These are phyloP conservation scores for Upupa epops DNA, from an alignment of 2,113 vertebrate genomes.

Conservation along the genomic window DNA sequence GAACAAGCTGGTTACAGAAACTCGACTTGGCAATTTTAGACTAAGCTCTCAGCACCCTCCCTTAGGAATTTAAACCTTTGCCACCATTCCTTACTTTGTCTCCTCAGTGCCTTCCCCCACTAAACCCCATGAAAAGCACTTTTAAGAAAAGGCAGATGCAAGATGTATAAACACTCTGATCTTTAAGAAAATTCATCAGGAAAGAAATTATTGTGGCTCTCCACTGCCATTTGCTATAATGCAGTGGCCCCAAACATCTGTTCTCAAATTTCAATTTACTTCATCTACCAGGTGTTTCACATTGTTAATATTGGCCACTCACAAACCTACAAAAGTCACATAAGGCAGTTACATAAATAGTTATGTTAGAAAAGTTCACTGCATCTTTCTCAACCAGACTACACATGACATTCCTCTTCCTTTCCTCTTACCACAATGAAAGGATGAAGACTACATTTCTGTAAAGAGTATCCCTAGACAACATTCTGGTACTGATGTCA, in stretches of 20 bases:
- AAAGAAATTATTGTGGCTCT: constrained; percentile 21
- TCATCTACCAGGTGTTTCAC: constrained; percentile 61
- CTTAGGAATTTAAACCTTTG: constrained; percentile 33
- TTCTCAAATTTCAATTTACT: constrained; percentile 42
- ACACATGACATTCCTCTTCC: constrained; percentile 47
- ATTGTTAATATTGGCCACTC: constrained; percentile 59
- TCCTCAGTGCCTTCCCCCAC: background rate
- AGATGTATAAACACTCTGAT: constrained; percentile 50
- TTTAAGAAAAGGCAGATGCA: constrained; percentile 55
- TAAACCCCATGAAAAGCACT: constrained; percentile 52
- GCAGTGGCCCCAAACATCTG: constrained; percentile 54
- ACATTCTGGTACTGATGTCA: constrained; percentile 50
- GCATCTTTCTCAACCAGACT: constrained; percentile 48
- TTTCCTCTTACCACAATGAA: constrained; percentile 37
- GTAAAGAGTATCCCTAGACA: constrained; percentile 53
- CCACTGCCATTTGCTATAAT: constrained; percentile 26
- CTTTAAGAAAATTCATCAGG: constrained; percentile 43
- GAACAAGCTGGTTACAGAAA: constrained; percentile 50
- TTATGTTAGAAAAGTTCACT: constrained; percentile 64
- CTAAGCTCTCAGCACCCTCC: constrained; percentile 5
- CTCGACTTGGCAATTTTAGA: constrained; percentile 20
- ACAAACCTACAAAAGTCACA: constrained; percentile 63
- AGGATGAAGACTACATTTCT: constrained; percentile 55
- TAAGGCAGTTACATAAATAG: constrained; percentile 69
- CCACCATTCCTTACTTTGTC: background rate